Conservation (phyloP, 2,113 vertebrate genomes). For the Laticauda laticaudata region DNA sequence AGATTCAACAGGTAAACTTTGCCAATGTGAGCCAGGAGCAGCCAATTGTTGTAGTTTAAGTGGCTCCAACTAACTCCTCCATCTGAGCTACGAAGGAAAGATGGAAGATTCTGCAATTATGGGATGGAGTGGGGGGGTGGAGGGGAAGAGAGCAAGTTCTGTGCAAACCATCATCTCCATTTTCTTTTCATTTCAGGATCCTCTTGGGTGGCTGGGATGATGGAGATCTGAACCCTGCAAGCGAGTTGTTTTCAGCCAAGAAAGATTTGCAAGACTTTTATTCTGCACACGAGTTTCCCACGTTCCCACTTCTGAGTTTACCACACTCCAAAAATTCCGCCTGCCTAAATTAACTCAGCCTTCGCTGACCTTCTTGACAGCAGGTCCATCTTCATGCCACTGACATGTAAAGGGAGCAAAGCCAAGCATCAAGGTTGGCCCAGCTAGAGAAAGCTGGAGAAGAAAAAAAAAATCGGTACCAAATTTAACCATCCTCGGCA, state of each 20-base stretch:
- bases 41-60: background rate
- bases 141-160: no score
- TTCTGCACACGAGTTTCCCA: background rate
- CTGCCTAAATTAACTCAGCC: background rate
- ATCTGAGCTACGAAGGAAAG: background rate
- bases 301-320: background rate
- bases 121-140: background rate
- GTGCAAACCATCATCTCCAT: background rate
- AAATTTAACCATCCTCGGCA: background rate
- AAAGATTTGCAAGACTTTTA: conserved; percentile 34
- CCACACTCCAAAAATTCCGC: conserved; percentile 27
- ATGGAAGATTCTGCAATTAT: background rate
- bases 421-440: background rate
- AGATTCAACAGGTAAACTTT: background rate
- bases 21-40: background rate
- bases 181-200: background rate
- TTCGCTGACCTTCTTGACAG: background rate
- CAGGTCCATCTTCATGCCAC: background rate
- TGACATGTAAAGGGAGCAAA: background rate
- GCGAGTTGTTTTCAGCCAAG: conserved; percentile 3
- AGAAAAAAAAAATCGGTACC: background rate
- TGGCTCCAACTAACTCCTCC: background rate
- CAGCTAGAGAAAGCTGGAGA: conserved; percentile 19
- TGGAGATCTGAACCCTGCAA: conserved; percentile 1
- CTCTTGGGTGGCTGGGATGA: background rate